A percentile compares a stretch with the other conserved stretches of the same genome.
Conservation (phyloP, 2,888 invertebrate species). For the Scaptomyza caliginosa region DNA sequence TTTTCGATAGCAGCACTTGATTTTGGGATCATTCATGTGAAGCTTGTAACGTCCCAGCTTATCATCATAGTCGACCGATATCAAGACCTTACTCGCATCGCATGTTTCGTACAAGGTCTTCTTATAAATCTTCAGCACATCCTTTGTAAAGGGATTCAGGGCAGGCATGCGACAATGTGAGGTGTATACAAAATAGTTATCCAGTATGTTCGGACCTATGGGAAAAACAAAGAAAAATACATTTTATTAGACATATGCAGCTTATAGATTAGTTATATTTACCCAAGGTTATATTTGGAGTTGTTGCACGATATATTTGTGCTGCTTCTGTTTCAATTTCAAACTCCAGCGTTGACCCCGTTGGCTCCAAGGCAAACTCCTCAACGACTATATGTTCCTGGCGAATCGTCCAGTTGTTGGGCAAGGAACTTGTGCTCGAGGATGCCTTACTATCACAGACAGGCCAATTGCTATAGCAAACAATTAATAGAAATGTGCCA, state of each 20-base stretch:
- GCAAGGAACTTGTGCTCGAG: not conserved
- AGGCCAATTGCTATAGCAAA: slow-evolving; percentile 28
- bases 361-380: not conserved
- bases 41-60: slow-evolving; percentile 59
- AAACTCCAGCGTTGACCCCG: not conserved
- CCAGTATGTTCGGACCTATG: slow-evolving; percentile 16
- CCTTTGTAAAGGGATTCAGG: slow-evolving; percentile 85
- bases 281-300: slow-evolving; percentile 16
- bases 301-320: not conserved
- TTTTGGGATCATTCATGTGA: slow-evolving; percentile 58
- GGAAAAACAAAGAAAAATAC: not conserved
- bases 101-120: slow-evolving; percentile 85
- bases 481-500: slow-evolving; percentile 24
- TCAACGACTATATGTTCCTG: not conserved
- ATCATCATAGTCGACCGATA: slow-evolving; percentile 67
- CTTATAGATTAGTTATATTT: not conserved
- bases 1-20: slow-evolving; percentile 79
- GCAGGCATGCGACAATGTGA: slow-evolving; percentile 87
- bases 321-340: not conserved
- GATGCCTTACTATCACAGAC: not conserved
- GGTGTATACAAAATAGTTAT: slow-evolving; percentile 84
- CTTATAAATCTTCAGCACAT: slow-evolving; percentile 84
- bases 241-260: not conserved
- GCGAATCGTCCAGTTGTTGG: not conserved
- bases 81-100: slow-evolving; percentile 75